Evolutionary conservation across 2,888 invertebrate species (phyloP), one percentile per base, ranked within the genome.

Genomic region (Biston stratarius): DNA sequence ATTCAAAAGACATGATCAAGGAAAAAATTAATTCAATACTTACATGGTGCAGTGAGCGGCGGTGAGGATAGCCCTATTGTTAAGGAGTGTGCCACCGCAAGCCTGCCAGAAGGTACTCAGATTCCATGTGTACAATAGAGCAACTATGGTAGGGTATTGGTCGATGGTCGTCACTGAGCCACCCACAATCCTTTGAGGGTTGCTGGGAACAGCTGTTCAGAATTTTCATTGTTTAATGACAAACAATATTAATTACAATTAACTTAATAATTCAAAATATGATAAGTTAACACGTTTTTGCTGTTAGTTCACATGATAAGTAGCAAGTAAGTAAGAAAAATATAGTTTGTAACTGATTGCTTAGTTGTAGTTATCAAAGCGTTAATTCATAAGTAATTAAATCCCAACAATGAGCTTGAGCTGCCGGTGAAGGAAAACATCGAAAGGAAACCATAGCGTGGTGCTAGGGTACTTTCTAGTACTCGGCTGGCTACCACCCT

Each of bases 61-160:
- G 5, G 83, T 74, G 3, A 84, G 72, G 5, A 83, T 63, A 52
- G 79, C 55, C 12, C 77, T 75, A 34, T 62, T 76, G 53, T 79
- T 85, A n/a, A 85, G 55, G 14, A 85, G 75, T 24, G 77, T 67
- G 5, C 83, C 83, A 8, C 79, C 83, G 52, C 85, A 84, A 0
- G 71, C 44, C 44, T 83, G 83, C 38, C 48, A 58, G 72, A 66
- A 83, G 48, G 49, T 66, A 0, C 8, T 56, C 45, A 71, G 62
- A 57, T 76, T 67, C 12, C 61, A 72, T 1, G 80, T 74, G 64
- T 72, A 80, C 53, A 84, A 71, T 14, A 84, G 57, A 2, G 81
- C 63, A 0, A 71, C 77, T 0, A 77, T 75, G 49, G 63, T 73
- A 0, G 84, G 85, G 55, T 83, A 83, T 38, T 65, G 62, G 8